Evolutionary conservation across 1,140 invertebrate genomes (phyloP).

Genomic region (Pseudomyrmex gracilis): DNA sequence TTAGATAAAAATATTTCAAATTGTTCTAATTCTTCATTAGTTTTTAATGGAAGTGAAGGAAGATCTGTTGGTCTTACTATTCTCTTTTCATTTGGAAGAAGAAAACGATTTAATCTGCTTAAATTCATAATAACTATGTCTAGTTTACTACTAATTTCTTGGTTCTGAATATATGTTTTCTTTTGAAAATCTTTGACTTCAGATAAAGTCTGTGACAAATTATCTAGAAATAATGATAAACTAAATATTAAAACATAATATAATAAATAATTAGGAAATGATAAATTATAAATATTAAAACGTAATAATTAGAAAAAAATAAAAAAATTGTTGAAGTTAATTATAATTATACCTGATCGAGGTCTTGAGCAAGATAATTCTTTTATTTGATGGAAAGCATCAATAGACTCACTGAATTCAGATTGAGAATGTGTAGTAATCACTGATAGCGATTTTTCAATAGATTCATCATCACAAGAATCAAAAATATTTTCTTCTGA

Average conservation of each 20-base stretch:
- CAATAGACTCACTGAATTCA: background rate
- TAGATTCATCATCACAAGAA: background rate
- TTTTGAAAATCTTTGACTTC: background rate
- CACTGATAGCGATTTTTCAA: background rate
- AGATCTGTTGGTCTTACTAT: slow-evolving; percentile 25
- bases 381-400: background rate
- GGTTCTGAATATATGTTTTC: background rate
- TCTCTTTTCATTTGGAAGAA: slow-evolving; percentile 20
- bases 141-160: slow-evolving; percentile 42
- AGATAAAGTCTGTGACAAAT: background rate
- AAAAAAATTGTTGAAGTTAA: no score
- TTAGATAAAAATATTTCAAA: slow-evolving; percentile 30
- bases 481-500: slow-evolving; percentile 6
- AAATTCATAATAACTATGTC: background rate
- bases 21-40: background rate
- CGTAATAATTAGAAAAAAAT: slow-evolving; percentile 15
- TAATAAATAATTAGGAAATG: background rate
- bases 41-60: slow-evolving; percentile 3
- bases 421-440: background rate
- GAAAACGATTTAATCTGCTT: slow-evolving; percentile 9
- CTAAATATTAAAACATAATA: slow-evolving; percentile 18
- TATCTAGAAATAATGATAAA: background rate
- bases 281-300: background rate
- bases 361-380: background rate
- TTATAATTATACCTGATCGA: slow-evolving; percentile 19